Conservation (phyloP, 2,888 invertebrate species). For the Brachypalpus laphriformis region DNA sequence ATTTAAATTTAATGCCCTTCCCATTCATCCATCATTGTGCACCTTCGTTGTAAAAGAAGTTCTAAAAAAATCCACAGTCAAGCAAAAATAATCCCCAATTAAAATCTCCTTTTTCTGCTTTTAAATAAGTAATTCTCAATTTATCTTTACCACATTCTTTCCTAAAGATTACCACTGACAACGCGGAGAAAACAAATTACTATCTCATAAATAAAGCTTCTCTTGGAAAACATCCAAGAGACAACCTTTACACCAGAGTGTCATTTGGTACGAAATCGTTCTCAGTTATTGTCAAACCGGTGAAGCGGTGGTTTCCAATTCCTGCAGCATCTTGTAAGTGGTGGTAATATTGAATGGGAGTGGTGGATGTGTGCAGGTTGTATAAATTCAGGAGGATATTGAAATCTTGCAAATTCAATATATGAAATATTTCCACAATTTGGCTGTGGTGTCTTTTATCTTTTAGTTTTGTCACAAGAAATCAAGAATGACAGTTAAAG, state of each 20-base stretch:
- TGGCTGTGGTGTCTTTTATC: neutral
- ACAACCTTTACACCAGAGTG: neutral
- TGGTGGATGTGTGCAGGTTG: neutral
- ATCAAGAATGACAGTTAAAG: too few relatives aligned
- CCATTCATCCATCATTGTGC: neutral
- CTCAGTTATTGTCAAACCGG: neutral
- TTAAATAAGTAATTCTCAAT: neutral
- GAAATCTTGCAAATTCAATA: neutral
- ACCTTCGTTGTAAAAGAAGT: neutral
- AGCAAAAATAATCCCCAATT: neutral
- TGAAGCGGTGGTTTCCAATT: neutral
- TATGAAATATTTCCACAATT: constrained; percentile 20
- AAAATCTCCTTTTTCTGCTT: neutral
- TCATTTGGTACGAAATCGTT: neutral
- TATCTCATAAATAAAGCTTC: neutral
- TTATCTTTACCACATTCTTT: neutral
- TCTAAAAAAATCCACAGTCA: neutral
- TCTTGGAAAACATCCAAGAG: neutral
- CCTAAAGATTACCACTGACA: neutral
- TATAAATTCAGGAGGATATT: neutral
- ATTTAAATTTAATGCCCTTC: neutral
- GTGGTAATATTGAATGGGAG: neutral
- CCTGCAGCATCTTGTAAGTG: neutral
- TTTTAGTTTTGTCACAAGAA: neutral
- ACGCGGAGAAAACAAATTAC: neutral